Evolutionary conservation across 2,797 vertebrate genomes (phyloP).

Genomic region (Masticophis lateralis): DNA sequence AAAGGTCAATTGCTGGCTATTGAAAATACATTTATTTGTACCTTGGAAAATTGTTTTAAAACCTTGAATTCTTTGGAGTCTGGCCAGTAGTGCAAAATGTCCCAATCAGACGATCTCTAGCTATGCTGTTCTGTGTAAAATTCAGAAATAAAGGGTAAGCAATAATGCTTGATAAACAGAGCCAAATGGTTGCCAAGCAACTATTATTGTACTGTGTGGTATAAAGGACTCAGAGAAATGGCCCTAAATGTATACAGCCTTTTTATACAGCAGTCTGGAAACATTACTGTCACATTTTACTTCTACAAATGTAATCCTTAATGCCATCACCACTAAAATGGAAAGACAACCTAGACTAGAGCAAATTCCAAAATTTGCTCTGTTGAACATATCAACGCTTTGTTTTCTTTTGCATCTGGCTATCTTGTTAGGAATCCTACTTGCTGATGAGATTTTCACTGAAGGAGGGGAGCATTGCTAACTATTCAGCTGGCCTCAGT

Average conservation of each 20-base stretch:
- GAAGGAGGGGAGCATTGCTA: neutral
- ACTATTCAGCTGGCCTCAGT: neutral
- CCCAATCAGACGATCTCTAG: neutral
- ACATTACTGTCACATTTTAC: neutral
- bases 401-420: neutral
- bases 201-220: neutral
- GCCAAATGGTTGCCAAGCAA: slow-evolving; percentile 31
- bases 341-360: neutral
- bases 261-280: neutral
- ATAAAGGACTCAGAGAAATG: neutral
- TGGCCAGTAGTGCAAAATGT: neutral
- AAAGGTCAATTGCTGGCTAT: neutral
- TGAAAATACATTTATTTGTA: neutral
- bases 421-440: neutral
- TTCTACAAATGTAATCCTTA: neutral
- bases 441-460: neutral
- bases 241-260: neutral
- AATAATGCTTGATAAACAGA: slow-evolving; percentile 23
- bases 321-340: neutral
- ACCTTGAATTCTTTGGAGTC: neutral
- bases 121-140: slow-evolving; percentile 1
- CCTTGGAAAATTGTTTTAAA: neutral
- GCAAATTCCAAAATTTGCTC: neutral
- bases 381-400: neutral
- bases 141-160: slow-evolving; percentile 22